Evolutionary conservation across 2,888 invertebrate genomes (phyloP).

Genomic region (Melieria crassipennis): DNA sequence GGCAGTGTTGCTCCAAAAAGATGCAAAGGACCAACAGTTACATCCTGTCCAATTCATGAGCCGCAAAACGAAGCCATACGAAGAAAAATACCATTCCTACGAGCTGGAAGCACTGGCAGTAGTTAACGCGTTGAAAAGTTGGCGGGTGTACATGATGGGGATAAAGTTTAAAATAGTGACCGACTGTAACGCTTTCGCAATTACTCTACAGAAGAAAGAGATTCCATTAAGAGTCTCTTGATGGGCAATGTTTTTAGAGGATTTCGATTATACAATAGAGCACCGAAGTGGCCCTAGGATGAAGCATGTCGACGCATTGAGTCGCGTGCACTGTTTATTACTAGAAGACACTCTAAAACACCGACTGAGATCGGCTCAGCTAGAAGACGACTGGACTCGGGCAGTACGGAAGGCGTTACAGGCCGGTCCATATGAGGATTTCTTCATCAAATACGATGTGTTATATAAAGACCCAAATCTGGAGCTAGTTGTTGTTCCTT

Average conservation of each 20-base stretch:
- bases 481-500: conserved; percentile 53
- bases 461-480: conserved; percentile 27
- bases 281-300: conserved; percentile 36
- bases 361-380: conserved; percentile 17
- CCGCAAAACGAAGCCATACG: conserved; percentile 48
- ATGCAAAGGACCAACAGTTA: conserved; percentile 44
- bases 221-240: too few relatives aligned
- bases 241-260: conserved; percentile 23
- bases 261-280: conserved; percentile 36
- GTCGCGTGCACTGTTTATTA: conserved; percentile 4
- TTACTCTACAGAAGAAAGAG: conserved; percentile 36
- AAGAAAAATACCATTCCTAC: conserved; percentile 54
- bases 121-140: conserved; percentile 54
- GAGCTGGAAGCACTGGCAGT: conserved; percentile 57
- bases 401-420: conserved; percentile 31
- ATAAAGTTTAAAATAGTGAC: conserved; percentile 52
- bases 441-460: conserved; percentile 29
- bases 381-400: conserved; percentile 28
- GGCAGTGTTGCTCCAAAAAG: conserved; percentile 34
- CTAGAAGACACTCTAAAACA: conserved; percentile 8
- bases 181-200: conserved; percentile 54
- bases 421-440: conserved; percentile 31
- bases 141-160: conserved; percentile 53
- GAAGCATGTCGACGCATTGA: conserved; percentile 41
- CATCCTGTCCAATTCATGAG: conserved; percentile 55